Percentiles rank a stretch among this genome's conserved stretches.
These are phyloP conservation scores for Onychomys leucogaster DNA, from an alignment of 2,797 vertebrate species.

Conservation along the genomic window DNA sequence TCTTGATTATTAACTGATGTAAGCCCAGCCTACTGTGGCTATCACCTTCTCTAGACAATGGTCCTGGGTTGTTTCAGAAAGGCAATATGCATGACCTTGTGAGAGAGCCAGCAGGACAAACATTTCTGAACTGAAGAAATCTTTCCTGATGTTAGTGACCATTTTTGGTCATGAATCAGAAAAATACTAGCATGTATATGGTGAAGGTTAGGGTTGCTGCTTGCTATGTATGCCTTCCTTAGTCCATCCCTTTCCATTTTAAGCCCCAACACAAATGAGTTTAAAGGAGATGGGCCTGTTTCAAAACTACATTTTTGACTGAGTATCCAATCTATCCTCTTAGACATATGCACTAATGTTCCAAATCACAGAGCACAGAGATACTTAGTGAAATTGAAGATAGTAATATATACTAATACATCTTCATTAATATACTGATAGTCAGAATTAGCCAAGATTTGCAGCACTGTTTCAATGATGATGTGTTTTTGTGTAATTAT, in stretches of 20 bases:
- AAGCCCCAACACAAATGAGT: not conserved
- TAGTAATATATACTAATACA: not conserved
- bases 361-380: slow-evolving; percentile 10
- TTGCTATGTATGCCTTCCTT: not conserved
- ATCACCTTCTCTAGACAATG: too few species aligned
- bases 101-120: not conserved
- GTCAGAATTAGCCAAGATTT: slow-evolving; percentile 22
- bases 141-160: not conserved
- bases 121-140: slow-evolving; percentile 32
- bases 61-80: not conserved
- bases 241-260: not conserved
- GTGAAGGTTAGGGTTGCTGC: not conserved
- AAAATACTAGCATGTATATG: not conserved
- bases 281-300: slow-evolving; percentile 28
- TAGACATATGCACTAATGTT: not conserved
- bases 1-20: not conserved
- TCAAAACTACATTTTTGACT: slow-evolving; percentile 21
- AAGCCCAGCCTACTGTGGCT: not conserved
- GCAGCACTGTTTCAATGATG: not conserved
- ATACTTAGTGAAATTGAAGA: slow-evolving; percentile 32
- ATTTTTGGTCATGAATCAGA: not conserved
- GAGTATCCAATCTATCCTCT: slow-evolving; percentile 12
- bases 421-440: not conserved
- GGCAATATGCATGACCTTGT: not conserved
- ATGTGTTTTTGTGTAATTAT: slow-evolving; percentile 53